Percentiles rank a stretch among this genome's conserved stretches.
phyloP scores from a whole-genome alignment of 1,140 invertebrate species.

The Anoplophora glabripennis region DNA sequence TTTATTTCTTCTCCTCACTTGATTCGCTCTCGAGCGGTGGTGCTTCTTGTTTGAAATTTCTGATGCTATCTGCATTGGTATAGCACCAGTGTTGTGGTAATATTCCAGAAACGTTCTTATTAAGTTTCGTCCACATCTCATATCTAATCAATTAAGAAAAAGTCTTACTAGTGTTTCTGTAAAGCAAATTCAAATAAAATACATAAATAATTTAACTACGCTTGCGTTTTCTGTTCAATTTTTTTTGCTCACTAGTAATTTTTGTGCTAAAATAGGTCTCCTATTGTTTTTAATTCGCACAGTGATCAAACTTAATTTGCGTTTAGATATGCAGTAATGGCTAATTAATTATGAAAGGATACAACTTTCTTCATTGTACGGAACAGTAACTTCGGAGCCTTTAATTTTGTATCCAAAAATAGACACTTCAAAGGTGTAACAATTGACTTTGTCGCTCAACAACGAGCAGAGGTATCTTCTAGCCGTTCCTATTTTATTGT shows the following conservation, averaged over 20 bases:
- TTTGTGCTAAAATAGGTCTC: not conserved
- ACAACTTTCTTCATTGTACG: slow-evolving; percentile 90
- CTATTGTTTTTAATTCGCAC: not conserved
- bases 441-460: slow-evolving; percentile 73
- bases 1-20: slow-evolving; percentile 53
- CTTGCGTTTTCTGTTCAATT: too few species aligned
- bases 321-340: too few species aligned
- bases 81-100: slow-evolving; percentile 71
- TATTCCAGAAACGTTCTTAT: slow-evolving; percentile 75
- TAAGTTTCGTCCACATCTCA: slow-evolving; percentile 73
- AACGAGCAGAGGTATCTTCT: slow-evolving; percentile 70
- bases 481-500: slow-evolving; percentile 80
- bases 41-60: slow-evolving; percentile 54
- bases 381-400: slow-evolving; percentile 62
- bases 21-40: slow-evolving; percentile 47
- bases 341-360: slow-evolving; percentile 61
- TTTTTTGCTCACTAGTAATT: too few species aligned
- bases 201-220: too few species aligned
- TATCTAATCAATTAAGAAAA: slow-evolving; percentile 47
- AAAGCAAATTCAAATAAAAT: too few species aligned
- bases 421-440: slow-evolving; percentile 83
- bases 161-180: too few species aligned
- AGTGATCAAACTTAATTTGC: too few species aligned
- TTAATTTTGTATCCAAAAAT: slow-evolving; percentile 77
- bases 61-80: slow-evolving; percentile 57